These are phyloP conservation scores for Syngnathus typhle DNA, from an alignment of 2,113 vertebrate species.

Conservation along the genomic window DNA sequence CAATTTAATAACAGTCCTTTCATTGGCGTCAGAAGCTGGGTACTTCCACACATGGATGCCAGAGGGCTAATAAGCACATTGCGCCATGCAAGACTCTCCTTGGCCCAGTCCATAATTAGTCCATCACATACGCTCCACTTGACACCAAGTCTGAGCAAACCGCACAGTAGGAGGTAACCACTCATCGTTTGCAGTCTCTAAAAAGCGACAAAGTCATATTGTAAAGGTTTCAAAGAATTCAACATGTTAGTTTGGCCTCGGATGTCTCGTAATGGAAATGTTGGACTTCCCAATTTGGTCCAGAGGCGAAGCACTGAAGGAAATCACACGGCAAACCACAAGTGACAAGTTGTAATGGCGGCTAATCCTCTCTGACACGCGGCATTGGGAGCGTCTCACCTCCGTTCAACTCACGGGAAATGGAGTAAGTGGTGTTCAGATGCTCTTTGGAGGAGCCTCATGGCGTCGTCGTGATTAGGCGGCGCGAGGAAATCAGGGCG, in stretches of 20 bases:
- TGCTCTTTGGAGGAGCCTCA: conserved; percentile 31
- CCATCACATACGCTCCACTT: conserved; percentile 9
- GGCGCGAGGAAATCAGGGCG: conserved; percentile 25
- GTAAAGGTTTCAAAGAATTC: not conserved
- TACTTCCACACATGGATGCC: conserved; percentile 18
- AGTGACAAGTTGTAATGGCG: conserved; percentile 60
- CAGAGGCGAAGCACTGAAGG: conserved; percentile 29
- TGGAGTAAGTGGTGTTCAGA: conserved; percentile 40
- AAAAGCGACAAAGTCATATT: not conserved
- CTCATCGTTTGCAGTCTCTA: not conserved
- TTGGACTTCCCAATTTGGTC: not conserved
- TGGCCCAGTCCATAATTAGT: conserved; percentile 29
- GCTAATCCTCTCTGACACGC: conserved; percentile 64
- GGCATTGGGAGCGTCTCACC: conserved; percentile 64
- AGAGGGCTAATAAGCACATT: conserved; percentile 25
- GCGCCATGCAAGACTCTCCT: conserved; percentile 12
- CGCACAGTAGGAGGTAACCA: not conserved
- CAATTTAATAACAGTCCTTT: conserved; percentile 24
- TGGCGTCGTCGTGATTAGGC: conserved; percentile 36
- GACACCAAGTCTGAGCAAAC: conserved; percentile 8
- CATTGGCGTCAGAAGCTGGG: conserved; percentile 4
- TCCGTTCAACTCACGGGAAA: conserved; percentile 57
- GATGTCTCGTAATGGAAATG: too few relatives aligned
- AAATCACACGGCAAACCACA: conserved; percentile 55
- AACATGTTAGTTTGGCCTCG: not conserved